phyloP scores from a whole-genome alignment of 2,113 vertebrate species.

The Odobenus rosmarus region DNA sequence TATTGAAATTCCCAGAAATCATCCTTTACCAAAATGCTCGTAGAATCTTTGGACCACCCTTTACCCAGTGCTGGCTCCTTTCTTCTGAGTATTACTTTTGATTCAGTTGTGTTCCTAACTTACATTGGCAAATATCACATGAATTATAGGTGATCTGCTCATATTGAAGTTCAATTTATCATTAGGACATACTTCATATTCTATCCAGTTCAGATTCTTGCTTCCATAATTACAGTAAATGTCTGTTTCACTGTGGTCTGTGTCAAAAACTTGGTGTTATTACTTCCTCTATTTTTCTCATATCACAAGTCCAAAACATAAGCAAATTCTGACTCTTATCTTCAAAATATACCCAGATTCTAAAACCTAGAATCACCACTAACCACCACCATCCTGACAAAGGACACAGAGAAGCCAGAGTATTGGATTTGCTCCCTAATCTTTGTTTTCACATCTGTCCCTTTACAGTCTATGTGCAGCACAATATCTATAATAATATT shows the following conservation, averaged over 20 bases:
- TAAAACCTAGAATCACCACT: neutral
- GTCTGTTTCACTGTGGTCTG: neutral
- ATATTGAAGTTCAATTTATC: neutral
- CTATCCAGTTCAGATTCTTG: neutral
- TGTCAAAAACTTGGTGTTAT: neutral
- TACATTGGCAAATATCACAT: neutral
- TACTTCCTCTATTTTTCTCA: neutral
- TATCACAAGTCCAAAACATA: neutral
- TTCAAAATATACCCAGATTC: neutral
- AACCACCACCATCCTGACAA: neutral
- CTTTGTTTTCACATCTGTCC: neutral
- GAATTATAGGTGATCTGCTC: neutral
- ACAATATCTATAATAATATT: neutral
- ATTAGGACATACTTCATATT: neutral
- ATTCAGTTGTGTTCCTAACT: neutral
- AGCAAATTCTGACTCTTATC: neutral
- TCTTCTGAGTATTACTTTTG: neutral
- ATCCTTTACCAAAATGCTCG: neutral
- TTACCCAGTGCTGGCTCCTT: neutral
- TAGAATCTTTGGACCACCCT: neutral
- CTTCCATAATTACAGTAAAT: neutral
- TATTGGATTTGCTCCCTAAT: neutral
- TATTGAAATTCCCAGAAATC: slow-evolving; percentile 10
- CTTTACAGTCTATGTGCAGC: neutral
- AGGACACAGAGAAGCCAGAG: neutral